Evolutionary conservation across 1,140 invertebrate genomes (phyloP), one percentile per base, ranked within the genome.

Genomic region (Euglossa dilemma): DNA sequence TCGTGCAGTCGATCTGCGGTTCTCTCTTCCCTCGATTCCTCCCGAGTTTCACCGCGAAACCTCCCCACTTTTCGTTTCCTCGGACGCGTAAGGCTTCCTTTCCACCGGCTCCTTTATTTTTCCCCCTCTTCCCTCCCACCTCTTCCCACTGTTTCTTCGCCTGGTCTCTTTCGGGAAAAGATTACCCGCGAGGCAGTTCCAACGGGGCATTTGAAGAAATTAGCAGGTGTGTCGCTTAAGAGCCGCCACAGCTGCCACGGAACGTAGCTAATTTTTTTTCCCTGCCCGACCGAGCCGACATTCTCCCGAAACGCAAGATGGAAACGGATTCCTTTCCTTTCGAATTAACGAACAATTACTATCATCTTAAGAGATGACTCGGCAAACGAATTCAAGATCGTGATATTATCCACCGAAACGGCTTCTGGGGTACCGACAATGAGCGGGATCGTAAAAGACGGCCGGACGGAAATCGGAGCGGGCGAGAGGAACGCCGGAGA

Each of bases 321-420:
- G 64, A 84, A 87, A 84, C 54, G 36, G 59, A 77, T 72, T 77
- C 75, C 50, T 57, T 71, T 80, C 61, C 57, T 59, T 50, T 71
- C 59, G 57, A 84, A 71, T 87, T 80, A 87, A 87, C 75, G 67
- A 87, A 87, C 85, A 87, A 84, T 87, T 84, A 84, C 75, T 83
- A 79, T 80, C 63, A 76, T 74, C 78, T 80, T 64, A 86, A 75
- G 64, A 50, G 85, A 84, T 84, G 86, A 87, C 80, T 84, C 64
- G 80, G 61, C 85, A 71, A 75, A 71, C 75, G 85, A 59, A 76
- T 80, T 59, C 57, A 69, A 59, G 66, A 59, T 70, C 72, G 59
- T n/a, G 77, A 61, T 83, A 87, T 79, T 74, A 86, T 80, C 36
- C 59, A 83, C 73, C 59, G 85, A 83, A 64, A 86, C 70, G 28